These are phyloP conservation scores for Papilio polytes DNA, from an alignment of 1,140 invertebrate genomes.

Conservation along the genomic window DNA sequence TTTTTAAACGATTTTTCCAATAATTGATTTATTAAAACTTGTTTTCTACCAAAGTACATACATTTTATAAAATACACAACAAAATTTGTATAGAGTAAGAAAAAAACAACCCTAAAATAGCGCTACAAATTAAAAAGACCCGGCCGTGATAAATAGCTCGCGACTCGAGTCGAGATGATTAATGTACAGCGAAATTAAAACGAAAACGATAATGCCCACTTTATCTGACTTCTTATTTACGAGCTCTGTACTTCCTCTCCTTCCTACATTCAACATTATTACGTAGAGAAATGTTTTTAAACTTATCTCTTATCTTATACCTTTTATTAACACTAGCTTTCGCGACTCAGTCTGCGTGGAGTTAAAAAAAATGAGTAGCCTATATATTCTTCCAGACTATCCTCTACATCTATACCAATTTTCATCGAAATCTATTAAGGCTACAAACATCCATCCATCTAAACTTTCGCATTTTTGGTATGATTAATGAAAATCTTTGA, in stretches of 20 bases:
- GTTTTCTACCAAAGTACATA: no score
- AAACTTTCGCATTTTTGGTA: no score
- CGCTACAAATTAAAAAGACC: constrained; percentile 68
- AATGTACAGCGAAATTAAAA: constrained; percentile 78
- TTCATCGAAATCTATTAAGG: no score
- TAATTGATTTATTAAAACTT: no score
- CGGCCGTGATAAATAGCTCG: constrained; percentile 55
- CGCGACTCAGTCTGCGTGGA: no score
- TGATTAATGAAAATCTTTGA: no score
- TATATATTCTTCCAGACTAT: no score
- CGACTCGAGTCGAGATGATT: constrained; percentile 65
- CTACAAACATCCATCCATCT: no score
- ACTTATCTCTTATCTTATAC: not conserved
- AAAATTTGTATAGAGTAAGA: constrained; percentile 46
- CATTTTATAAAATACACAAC: not conserved
- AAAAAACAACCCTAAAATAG: constrained; percentile 62
- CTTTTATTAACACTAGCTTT: no score
- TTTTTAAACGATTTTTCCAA: no score
- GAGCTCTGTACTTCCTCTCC: constrained; percentile 50
- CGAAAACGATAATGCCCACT: constrained; percentile 74
- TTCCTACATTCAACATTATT: constrained; percentile 25
- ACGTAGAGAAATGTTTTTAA: not conserved
- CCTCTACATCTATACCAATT: no score
- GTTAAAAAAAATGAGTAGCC: no score
- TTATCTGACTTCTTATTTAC: constrained; percentile 73